Percentiles rank a stretch among this genome's conserved stretches.
phyloP scores from a whole-genome alignment of 2,113 vertebrate species.

The Leptobrachium leishanense region DNA sequence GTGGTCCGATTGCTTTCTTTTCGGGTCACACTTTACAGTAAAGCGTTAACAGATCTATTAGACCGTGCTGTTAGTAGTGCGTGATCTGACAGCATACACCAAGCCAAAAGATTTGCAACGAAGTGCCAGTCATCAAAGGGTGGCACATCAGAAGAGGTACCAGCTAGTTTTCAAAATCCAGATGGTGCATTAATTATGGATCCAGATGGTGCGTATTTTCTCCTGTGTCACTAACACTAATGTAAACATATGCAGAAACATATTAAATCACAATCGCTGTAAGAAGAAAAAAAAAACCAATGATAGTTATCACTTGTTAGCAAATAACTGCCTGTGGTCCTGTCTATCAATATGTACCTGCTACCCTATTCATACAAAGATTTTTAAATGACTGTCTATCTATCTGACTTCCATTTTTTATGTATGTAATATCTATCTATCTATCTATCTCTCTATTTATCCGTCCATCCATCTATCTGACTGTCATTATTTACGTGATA shows the following conservation, averaged over 20 bases:
- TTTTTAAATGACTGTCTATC: neutral
- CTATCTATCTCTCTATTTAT: too few relatives aligned
- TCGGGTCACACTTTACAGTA: too few relatives aligned
- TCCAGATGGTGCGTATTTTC: slow-evolving; percentile 26
- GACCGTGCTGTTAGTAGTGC: too few relatives aligned
- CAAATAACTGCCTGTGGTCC: neutral
- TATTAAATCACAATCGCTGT: neutral
- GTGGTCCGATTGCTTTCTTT: too few relatives aligned
- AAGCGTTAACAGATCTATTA: too few relatives aligned
- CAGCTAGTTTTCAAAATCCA: neutral
- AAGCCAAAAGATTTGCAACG: too few relatives aligned
- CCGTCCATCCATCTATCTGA: too few relatives aligned
- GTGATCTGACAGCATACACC: too few relatives aligned
- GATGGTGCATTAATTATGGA: slow-evolving; percentile 10
- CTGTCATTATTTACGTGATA: too few relatives aligned
- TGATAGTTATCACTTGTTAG: neutral
- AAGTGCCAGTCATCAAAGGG: neutral
- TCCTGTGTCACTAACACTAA: slow-evolving; percentile 3
- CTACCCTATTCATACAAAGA: neutral
- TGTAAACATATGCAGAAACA: slow-evolving; percentile 20
- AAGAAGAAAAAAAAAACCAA: neutral
- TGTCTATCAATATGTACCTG: neutral
- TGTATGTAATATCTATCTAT: neutral
- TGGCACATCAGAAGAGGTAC: neutral
- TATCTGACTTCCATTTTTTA: neutral